Evolutionary conservation across 1,140 invertebrate species (phyloP).

Genomic region (Papilio polytes): DNA sequence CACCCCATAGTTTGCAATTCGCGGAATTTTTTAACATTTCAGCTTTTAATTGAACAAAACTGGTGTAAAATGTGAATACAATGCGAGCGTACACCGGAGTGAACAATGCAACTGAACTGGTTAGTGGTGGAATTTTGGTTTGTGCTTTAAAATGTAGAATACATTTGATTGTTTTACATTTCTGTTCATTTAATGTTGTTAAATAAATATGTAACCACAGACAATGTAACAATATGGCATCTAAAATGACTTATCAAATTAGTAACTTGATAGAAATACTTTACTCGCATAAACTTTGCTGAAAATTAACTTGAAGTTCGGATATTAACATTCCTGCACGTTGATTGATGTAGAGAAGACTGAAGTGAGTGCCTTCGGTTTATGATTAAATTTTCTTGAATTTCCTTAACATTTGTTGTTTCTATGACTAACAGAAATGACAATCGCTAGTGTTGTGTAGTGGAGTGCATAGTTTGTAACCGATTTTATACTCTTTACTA

Average conservation of each 20-base stretch:
- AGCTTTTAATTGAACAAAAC: not conserved
- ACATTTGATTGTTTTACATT: no score
- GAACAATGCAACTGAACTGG: not conserved
- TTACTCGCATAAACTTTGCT: not conserved
- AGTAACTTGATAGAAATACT: not conserved
- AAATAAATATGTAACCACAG: no score
- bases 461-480: not conserved
- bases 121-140: no score
- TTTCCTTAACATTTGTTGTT: not conserved
- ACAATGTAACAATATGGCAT: no score
- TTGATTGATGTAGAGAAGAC: not conserved
- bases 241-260: not conserved
- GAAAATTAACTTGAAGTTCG: not conserved
- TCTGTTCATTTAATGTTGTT: no score
- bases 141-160: no score
- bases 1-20: not conserved
- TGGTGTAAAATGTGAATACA: constrained; percentile 1
- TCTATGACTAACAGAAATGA: not conserved
- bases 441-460: no score
- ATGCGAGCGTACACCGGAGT: not conserved
- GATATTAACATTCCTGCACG: not conserved
- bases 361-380: not conserved
- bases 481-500: not conserved
- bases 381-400: not conserved
- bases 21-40: not conserved